Conservation (phyloP, 2,888 invertebrate species). For the Phaedon cochleariae region DNA sequence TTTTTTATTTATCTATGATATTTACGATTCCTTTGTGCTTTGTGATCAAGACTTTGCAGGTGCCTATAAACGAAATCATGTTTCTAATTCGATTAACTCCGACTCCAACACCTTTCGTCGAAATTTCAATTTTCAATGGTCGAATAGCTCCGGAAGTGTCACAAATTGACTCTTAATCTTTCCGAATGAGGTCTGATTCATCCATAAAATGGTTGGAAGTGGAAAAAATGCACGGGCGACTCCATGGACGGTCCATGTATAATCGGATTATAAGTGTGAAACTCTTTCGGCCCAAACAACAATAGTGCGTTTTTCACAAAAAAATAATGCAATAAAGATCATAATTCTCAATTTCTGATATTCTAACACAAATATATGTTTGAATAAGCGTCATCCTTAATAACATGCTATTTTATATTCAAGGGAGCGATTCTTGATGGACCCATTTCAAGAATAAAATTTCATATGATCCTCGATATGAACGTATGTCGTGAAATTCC, state of each 20-base stretch:
- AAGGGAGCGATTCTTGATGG: too few relatives aligned
- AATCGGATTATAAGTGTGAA: background rate
- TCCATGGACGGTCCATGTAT: slow-evolving; percentile 8
- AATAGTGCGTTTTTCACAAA: too few relatives aligned
- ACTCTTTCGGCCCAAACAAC: background rate
- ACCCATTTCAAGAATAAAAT: too few relatives aligned
- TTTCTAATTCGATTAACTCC: background rate
- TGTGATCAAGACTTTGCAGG: background rate
- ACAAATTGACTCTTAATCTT: slow-evolving; percentile 25
- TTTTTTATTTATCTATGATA: too few relatives aligned
- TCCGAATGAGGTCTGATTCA: slow-evolving; percentile 37
- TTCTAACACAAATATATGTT: too few relatives aligned
- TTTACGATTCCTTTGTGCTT: too few relatives aligned
- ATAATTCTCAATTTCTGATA: too few relatives aligned
- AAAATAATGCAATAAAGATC: too few relatives aligned
- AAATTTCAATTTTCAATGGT: slow-evolving; percentile 3
- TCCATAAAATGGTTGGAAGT: slow-evolving; percentile 34
- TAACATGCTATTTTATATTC: too few relatives aligned
- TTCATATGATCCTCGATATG: too few relatives aligned
- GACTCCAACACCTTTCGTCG: slow-evolving; percentile 8
- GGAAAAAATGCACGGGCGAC: slow-evolving; percentile 41
- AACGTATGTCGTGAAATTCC: too few relatives aligned
- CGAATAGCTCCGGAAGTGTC: slow-evolving; percentile 19
- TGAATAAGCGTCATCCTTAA: too few relatives aligned
- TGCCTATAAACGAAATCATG: background rate